Evolutionary conservation across 2,888 invertebrate genomes (phyloP).

Genomic region (Melangyna quadrimaculata): DNA sequence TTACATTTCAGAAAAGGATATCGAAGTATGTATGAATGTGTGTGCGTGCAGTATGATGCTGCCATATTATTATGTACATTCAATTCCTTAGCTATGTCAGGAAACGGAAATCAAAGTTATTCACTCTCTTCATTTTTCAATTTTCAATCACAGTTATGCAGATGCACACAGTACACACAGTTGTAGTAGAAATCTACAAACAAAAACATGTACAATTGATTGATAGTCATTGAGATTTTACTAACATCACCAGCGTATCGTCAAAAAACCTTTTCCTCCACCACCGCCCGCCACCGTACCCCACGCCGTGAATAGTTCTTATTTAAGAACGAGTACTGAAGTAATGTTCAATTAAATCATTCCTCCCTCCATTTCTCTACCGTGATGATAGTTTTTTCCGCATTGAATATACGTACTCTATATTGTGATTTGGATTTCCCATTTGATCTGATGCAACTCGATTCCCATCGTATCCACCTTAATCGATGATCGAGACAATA

Average conservation of each 20-base stretch:
- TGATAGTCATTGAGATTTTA: slow-evolving; percentile 46
- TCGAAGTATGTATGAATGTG: neutral
- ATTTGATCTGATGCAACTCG: slow-evolving; percentile 47
- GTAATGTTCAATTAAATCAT: slow-evolving; percentile 68
- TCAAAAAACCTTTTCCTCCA: slow-evolving; percentile 18
- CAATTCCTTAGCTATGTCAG: slow-evolving; percentile 41
- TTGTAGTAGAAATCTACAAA: slow-evolving; percentile 4
- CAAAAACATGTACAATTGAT: slow-evolving; percentile 36
- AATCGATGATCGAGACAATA: slow-evolving; percentile 55
- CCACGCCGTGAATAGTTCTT: neutral
- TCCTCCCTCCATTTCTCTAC: slow-evolving; percentile 3
- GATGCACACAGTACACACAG: slow-evolving; percentile 34
- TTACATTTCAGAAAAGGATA: neutral
- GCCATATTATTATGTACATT: neutral
- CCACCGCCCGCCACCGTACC: neutral
- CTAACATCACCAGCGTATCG: neutral
- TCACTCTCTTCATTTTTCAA: slow-evolving; percentile 48
- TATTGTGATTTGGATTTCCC: slow-evolving; percentile 21
- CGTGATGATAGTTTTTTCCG: slow-evolving; percentile 32
- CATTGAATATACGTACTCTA: neutral
- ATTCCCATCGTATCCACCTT: slow-evolving; percentile 66
- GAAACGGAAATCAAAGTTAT: slow-evolving; percentile 64
- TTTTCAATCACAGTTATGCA: slow-evolving; percentile 59
- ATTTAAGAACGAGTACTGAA: slow-evolving; percentile 17
- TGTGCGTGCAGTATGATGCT: neutral